Evolutionary conservation across 2,888 invertebrate species (phyloP).

Genomic region (Cerastis leucographa): DNA sequence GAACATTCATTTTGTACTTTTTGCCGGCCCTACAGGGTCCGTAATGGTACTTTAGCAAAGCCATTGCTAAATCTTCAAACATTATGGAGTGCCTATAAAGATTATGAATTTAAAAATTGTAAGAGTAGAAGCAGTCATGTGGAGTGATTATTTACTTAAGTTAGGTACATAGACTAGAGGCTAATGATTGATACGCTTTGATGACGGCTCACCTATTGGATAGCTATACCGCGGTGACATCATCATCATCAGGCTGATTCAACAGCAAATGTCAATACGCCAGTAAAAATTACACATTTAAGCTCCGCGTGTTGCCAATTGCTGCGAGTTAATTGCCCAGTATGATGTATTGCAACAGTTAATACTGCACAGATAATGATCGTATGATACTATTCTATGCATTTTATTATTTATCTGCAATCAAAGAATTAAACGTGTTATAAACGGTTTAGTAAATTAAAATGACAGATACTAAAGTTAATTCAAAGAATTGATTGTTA

Average conservation of each 20-base stretch:
- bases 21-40: background rate
- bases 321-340: slow-evolving; percentile 59
- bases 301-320: slow-evolving; percentile 76
- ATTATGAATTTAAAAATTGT: background rate
- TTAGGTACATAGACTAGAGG: slow-evolving; percentile 8
- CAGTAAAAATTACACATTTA: slow-evolving; percentile 70
- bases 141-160: slow-evolving; percentile 6
- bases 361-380: slow-evolving; percentile 66
- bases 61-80: background rate
- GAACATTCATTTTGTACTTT: background rate
- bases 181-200: slow-evolving; percentile 51
- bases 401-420: slow-evolving; percentile 68
- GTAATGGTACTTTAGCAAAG: background rate
- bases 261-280: slow-evolving; percentile 74
- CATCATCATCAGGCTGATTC: slow-evolving; percentile 74
- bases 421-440: slow-evolving; percentile 63
- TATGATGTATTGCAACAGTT: slow-evolving; percentile 66
- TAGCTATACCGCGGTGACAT: slow-evolving; percentile 75
- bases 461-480: slow-evolving; percentile 46
- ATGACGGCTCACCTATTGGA: slow-evolving; percentile 68
- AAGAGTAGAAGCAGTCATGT: slow-evolving; percentile 8
- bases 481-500: slow-evolving; percentile 59
- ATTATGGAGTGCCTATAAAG: background rate
- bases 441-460: slow-evolving; percentile 62
- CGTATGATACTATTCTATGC: slow-evolving; percentile 61